These are phyloP conservation scores for Chromoteleia sp. DNA, from an alignment of 2,888 invertebrate genomes.

Conservation along the genomic window DNA sequence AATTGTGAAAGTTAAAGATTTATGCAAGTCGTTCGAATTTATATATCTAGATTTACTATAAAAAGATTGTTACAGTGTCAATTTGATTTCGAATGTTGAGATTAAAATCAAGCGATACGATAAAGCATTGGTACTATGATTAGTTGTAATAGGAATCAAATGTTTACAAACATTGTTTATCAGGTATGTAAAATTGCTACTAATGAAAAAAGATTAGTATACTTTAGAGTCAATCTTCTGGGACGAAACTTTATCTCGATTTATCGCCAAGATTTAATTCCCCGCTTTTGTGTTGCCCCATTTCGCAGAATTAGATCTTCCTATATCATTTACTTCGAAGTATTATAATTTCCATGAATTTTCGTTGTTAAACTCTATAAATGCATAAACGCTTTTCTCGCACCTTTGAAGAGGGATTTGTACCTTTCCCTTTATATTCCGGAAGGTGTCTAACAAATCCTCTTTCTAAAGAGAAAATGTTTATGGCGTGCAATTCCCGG, in stretches of 20 bases:
- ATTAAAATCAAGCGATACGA: too few species aligned
- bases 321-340: constrained; percentile 36
- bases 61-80: too few species aligned
- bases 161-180: constrained; percentile 33
- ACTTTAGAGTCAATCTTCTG: constrained; percentile 4
- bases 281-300: background rate
- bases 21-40: too few species aligned
- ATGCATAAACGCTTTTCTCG: constrained; percentile 27
- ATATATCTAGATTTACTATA: too few species aligned
- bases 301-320: constrained; percentile 39
- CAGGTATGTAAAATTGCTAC: constrained; percentile 12
- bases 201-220: constrained; percentile 37
- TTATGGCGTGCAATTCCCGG: background rate
- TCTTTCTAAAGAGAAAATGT: constrained; percentile 7
- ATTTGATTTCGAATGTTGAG: too few species aligned
- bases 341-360: constrained; percentile 41
- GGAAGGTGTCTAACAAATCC: background rate
- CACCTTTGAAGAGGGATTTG: constrained; percentile 28
- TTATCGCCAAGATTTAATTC: constrained; percentile 42
- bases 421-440: constrained; percentile 24
- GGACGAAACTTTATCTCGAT: constrained; percentile 13
- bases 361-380: constrained; percentile 34
- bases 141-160: background rate
- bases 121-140: too few species aligned
- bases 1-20: too few species aligned